Evolutionary conservation across 1,140 invertebrate species (phyloP).

Genomic region (Ylistrum balloti): DNA sequence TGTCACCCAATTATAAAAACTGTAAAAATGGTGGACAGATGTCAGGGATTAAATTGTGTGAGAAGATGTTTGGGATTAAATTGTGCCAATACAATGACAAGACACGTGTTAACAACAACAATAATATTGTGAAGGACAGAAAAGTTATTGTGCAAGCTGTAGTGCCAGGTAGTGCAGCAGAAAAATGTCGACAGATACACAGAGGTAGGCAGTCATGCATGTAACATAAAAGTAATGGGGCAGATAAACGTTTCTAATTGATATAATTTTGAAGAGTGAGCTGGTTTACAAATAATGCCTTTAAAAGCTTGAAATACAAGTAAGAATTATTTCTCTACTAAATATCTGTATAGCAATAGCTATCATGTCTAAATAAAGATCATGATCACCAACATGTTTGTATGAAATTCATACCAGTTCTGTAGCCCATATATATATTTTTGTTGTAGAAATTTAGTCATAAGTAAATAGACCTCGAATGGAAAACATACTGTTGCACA

Average conservation of each 20-base stretch:
- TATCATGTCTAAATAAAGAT: not conserved
- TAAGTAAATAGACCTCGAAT: not conserved
- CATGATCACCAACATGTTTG: not conserved
- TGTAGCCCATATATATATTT: not conserved
- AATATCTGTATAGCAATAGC: not conserved
- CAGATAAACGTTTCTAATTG: not conserved
- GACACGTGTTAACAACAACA: conserved; percentile 47
- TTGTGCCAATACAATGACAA: conserved; percentile 69
- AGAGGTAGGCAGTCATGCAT: conserved; percentile 61
- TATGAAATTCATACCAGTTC: not conserved
- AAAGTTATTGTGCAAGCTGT: conserved; percentile 69
- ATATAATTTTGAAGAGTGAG: not conserved
- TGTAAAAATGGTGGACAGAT: conserved; percentile 57
- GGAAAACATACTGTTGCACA: not conserved
- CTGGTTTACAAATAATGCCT: not conserved
- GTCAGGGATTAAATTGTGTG: conserved; percentile 65
- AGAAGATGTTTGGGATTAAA: conserved; percentile 69
- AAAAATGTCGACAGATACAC: conserved; percentile 63
- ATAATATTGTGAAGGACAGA: conserved; percentile 56
- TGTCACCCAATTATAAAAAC: conserved; percentile 63
- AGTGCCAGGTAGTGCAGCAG: conserved; percentile 63
- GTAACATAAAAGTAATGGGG: conserved; percentile 11
- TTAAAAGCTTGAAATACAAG: conserved; percentile 1
- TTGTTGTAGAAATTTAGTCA: not conserved
- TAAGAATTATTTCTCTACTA: not conserved